Base-by-base conservation (phyloP, 2,888 invertebrate genomes). In the Cremastinae sp. region DNA sequence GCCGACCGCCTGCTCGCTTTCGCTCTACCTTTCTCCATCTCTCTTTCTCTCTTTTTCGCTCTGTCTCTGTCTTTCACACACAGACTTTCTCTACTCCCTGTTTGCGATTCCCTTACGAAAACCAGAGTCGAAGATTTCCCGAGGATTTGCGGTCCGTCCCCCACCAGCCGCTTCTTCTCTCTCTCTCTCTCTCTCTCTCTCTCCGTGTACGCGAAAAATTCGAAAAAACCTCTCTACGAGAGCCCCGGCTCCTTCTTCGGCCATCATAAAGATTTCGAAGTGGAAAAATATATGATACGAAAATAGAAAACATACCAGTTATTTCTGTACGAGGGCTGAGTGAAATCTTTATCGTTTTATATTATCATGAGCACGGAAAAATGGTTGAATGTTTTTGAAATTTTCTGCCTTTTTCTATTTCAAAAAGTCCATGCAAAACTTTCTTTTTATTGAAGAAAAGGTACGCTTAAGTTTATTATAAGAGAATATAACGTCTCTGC, bases 1-100 rank as follows among this genome's bases (percentile, higher is more conserved):
- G 82, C 82, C 80, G 78, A 75, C 81, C 78, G 79, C 80, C 75
- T 75, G 75, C 69, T 77, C 49, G 54, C 58, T 22, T 14, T 53
- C 70, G 47, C 53, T 53, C 18, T 28, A 14, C 34, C 36, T 36
- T 38, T 51, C 36, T 51, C 47, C 47, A 65, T 66, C 62, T 20
- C 34, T 36, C 66, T 58, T 51, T 22, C 68, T 54, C 79, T 22
- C 53, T 9, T 34, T 20, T 10, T 16, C 49, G 8, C 78, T 16
- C 34, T 12, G 34, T 56, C 45, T 54, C 10, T 58, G 61, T 79
- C 70, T 14, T 66, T 65, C 41, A 56, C 45, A 22, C 62, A 20
- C 45, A 22, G 49, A 20, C 49, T 38, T 49, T 59, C 22, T 41
- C 28, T 22, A 34, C 58, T 38, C 18, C 8, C 72, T 65, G 65